A percentile compares a stretch with the other conserved stretches of the same genome.
Evolutionary conservation across 2,797 vertebrate genomes (phyloP).

Genomic region (Halcyon chelicuti): DNA sequence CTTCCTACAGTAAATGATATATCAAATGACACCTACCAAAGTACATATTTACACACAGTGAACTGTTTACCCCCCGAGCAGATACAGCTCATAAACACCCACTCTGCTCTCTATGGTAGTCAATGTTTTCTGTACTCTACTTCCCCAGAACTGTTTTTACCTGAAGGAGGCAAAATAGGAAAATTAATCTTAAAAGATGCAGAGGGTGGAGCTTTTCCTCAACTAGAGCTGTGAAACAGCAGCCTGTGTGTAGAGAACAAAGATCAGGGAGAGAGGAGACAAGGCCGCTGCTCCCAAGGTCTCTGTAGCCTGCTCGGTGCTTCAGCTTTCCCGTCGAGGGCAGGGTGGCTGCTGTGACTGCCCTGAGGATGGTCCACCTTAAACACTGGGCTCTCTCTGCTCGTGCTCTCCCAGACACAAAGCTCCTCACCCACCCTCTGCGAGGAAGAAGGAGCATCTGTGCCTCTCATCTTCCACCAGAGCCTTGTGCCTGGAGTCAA

Average conservation of each 20-base stretch:
- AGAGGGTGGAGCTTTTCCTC: not conserved
- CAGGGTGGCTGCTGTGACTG: not conserved
- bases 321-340: not conserved
- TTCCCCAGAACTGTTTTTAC: not conserved
- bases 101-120: not conserved
- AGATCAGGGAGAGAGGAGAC: not conserved
- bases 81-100: not conserved
- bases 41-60: slow-evolving; percentile 51
- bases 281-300: not conserved
- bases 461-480: not conserved
- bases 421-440: not conserved
- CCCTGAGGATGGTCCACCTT: not conserved
- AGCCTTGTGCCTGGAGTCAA: not conserved
- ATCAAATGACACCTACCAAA: slow-evolving; percentile 38
- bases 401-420: fast-evolving
- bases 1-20: not conserved
- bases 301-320: not conserved
- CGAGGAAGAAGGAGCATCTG: not conserved
- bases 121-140: not conserved
- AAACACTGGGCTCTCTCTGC: not conserved
- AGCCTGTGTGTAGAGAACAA: not conserved
- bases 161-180: not conserved
- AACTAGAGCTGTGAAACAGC: not conserved
- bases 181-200: not conserved
- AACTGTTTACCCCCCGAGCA: slow-evolving; percentile 53